Evolutionary conservation across 2,888 invertebrate genomes (phyloP), one percentile per base, ranked within the genome.

Genomic region (Crematogaster levior): DNA sequence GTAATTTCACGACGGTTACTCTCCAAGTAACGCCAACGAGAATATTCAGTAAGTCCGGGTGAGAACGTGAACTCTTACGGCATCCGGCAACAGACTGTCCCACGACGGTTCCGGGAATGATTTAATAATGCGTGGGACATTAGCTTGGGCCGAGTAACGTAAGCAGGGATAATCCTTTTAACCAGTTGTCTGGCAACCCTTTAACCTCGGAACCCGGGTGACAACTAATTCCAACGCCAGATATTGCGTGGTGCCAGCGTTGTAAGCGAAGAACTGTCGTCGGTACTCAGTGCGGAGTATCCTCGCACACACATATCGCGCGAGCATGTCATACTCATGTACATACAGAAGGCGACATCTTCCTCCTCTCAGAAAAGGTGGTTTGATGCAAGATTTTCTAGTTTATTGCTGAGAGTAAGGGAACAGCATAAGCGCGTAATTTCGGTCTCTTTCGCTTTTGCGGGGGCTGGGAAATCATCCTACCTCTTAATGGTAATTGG

Each of bases 161-260:
- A 92, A 93, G 92, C 92, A 90, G 90, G 92, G 92, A 93, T 93
- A 93, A 93, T 93, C 93, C 93, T 91, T 93, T 93, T 92, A 93
- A 93, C 93, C 92, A 92, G 93, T 93, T 93, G 93, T 93, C 93
- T 93, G 89, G 92, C 91, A 92, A 92, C 92, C 93, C 93, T 93
- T 92, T 92, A 92, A 91, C 91, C 91, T 89, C 86, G 88, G 90
- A 90, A 91, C 90, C 90, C 84, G 85, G 91, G 92, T 89, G 93
- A 93, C 92, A 93, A 92, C 92, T 93, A 93, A 93, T 93, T 92
- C 91, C 88, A 79, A n/a, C n/a, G n/a, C 88, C 86, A 91, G 92
- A 92, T 93, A 93, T 92, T 91, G 89, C 90, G 80, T 86, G 84
- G 82, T 82, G 80, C 81, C 60, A 53, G 56, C 40, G 21, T 30